A percentile compares a stretch with the other conserved stretches of the same genome.
These are phyloP conservation scores for Elachura formosa DNA, from an alignment of 2,113 vertebrate species.

Conservation along the genomic window DNA sequence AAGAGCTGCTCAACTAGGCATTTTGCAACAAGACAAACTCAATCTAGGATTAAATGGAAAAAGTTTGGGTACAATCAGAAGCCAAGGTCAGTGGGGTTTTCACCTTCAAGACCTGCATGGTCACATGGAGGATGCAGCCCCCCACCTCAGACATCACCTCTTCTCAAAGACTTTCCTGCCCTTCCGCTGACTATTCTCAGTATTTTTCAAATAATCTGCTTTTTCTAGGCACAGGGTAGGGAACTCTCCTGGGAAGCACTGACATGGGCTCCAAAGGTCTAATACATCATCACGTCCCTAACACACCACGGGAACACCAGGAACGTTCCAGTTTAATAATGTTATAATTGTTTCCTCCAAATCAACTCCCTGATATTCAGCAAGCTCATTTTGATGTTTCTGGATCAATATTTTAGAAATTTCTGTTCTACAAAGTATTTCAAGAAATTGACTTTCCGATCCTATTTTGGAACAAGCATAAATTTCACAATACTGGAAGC, in stretches of 20 bases:
- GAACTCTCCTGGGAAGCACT: neutral
- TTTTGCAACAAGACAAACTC: neutral
- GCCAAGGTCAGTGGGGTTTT: neutral
- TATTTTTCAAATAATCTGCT: neutral
- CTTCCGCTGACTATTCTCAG: neutral
- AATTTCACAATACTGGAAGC: neutral
- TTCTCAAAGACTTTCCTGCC: neutral
- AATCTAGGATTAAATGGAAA: neutral
- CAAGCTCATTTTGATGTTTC: neutral
- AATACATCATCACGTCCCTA: neutral
- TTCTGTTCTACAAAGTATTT: neutral
- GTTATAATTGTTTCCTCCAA: neutral
- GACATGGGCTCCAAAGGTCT: rapidly evolving
- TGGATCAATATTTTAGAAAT: neutral
- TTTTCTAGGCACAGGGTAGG: neutral
- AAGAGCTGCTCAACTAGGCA: neutral
- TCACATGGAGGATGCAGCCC: rapidly evolving
- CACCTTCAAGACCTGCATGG: neutral
- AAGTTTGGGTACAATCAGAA: neutral
- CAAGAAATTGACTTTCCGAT: neutral
- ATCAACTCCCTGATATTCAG: neutral
- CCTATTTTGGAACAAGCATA: neutral
- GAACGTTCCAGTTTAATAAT: neutral
- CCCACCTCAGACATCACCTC: neutral
- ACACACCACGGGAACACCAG: rapidly evolving